Conservation (phyloP, 2,888 invertebrate species). For the Molorchus minor region DNA sequence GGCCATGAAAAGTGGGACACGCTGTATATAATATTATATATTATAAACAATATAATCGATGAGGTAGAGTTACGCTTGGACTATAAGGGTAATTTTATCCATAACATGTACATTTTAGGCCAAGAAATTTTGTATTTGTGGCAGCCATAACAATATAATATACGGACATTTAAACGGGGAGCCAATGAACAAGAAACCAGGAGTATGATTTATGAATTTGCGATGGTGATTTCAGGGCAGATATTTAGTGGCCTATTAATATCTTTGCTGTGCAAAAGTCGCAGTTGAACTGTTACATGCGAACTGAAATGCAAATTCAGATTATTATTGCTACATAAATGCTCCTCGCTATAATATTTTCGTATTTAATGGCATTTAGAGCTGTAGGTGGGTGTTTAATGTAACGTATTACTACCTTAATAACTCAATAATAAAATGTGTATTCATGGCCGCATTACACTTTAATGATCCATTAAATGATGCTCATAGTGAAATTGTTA, state of each 20-base stretch:
- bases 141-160: too few relatives aligned
- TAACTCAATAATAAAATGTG: slow-evolving; percentile 29
- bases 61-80: too few relatives aligned
- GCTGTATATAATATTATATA: too few relatives aligned
- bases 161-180: too few relatives aligned
- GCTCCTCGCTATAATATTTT: slow-evolving; percentile 30
- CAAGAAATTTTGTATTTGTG: too few relatives aligned
- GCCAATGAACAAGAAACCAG: slow-evolving; percentile 2
- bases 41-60: too few relatives aligned
- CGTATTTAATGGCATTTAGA: slow-evolving; percentile 30
- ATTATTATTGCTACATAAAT: slow-evolving; percentile 32
- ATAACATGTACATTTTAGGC: too few relatives aligned
- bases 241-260: slow-evolving; percentile 28
- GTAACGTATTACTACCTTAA: slow-evolving; percentile 26
- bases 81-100: too few relatives aligned
- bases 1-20: too few relatives aligned
- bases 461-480: slow-evolving; percentile 17
- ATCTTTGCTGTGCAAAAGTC: slow-evolving; percentile 28
- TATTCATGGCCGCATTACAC: slow-evolving; percentile 4
- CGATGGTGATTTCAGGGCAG: slow-evolving; percentile 5
- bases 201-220: slow-evolving; percentile 17
- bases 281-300: slow-evolving; percentile 33
- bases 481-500: slow-evolving; percentile 8
- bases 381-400: slow-evolving; percentile 28
- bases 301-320: slow-evolving; percentile 35